Evolutionary conservation across 2,797 vertebrate genomes (phyloP).

Genomic region (Perdix hodgsoniae): DNA sequence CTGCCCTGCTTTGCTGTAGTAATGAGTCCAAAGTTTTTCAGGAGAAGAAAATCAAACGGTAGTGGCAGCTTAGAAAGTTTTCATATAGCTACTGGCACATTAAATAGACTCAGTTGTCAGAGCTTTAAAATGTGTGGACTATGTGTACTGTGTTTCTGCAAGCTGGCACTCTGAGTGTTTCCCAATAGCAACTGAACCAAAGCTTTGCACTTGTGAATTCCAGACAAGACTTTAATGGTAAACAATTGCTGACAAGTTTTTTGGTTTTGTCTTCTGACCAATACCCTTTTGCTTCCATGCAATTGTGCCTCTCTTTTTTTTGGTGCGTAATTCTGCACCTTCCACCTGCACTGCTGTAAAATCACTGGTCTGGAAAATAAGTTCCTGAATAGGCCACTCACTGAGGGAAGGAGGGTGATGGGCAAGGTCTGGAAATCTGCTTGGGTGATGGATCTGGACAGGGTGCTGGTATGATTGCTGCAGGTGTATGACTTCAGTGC

Average conservation of each 20-base stretch:
- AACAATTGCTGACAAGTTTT: not conserved
- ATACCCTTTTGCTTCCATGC: not conserved
- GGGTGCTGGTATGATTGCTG: not conserved
- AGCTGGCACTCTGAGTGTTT: not conserved
- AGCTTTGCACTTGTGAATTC: not conserved
- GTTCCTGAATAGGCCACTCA: not conserved
- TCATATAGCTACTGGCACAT: not conserved
- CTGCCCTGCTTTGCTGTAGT: not conserved
- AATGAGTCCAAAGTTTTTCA: not conserved
- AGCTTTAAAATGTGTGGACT: not conserved
- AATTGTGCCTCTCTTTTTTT: not conserved
- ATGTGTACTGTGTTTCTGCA: not conserved
- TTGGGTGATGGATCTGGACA: not conserved
- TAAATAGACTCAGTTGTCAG: not conserved
- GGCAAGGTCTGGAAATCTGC: rapidly evolving
- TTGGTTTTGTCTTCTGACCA: not conserved
- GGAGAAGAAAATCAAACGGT: not conserved
- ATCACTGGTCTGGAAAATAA: not conserved
- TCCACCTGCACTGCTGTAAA: not conserved
- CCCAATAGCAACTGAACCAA: rapidly evolving
- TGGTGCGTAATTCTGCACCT: not conserved
- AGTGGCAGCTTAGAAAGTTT: not conserved
- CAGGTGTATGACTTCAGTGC: not conserved
- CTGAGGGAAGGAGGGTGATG: not conserved
- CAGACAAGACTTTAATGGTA: not conserved